Percentiles rank a stretch among this genome's conserved stretches.
These are phyloP conservation scores for Tricholauxania praeusta DNA, from an alignment of 2,888 invertebrate genomes.

Conservation along the genomic window DNA sequence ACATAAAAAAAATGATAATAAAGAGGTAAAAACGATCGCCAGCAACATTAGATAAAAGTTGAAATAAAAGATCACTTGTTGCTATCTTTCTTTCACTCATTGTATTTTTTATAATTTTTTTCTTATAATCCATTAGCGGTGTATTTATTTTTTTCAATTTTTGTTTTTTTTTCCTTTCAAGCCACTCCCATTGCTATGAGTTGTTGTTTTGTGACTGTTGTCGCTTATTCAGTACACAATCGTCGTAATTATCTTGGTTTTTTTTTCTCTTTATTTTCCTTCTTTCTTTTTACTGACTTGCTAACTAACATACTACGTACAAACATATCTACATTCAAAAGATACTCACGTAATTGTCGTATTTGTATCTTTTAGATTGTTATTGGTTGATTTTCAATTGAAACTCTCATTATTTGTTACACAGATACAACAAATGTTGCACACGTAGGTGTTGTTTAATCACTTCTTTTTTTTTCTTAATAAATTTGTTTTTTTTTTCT, in stretches of 20 bases:
- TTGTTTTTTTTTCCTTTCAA: neutral
- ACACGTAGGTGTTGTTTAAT: conserved; percentile 23
- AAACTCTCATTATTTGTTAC: conserved; percentile 23
- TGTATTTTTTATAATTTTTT: neutral
- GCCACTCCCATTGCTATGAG: conserved; percentile 19
- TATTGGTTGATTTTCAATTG: conserved; percentile 33
- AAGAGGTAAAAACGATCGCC: neutral
- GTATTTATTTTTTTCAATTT: neutral
- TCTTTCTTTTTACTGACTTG: no score
- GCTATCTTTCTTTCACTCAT: conserved; percentile 1
- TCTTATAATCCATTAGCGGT: neutral
- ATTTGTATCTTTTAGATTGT: conserved; percentile 20
- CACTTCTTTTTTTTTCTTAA: conserved; percentile 5
- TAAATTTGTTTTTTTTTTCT: neutral
- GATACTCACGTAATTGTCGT: neutral
- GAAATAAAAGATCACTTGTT: conserved; percentile 14
- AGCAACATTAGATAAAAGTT: neutral
- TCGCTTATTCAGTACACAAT: conserved; percentile 4
- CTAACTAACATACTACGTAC: no score
- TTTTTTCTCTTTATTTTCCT: neutral
- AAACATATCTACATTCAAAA: no score
- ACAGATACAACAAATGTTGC: neutral
- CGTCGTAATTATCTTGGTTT: conserved; percentile 22
- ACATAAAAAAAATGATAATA: neutral
- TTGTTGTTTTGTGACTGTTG: conserved; percentile 14